phyloP scores from a whole-genome alignment of 2,797 vertebrate species.

The Etheostoma perlongum region DNA sequence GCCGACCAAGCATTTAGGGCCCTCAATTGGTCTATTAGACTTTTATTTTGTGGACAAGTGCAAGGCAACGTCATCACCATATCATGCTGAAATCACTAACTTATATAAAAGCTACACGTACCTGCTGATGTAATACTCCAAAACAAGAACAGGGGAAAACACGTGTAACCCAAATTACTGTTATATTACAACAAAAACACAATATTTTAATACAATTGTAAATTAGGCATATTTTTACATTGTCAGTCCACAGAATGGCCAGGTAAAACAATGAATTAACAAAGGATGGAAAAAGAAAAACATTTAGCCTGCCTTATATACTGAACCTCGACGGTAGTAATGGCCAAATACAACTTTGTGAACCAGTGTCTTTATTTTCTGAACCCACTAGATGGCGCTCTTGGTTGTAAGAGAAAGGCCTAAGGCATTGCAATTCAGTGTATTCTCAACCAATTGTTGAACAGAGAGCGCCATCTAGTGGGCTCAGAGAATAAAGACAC shows the following conservation, averaged over 20 bases:
- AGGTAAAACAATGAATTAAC: neutral
- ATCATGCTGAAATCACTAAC: neutral
- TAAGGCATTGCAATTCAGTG: too few species aligned
- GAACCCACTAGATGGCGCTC: too few species aligned
- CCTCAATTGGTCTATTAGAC: conserved; percentile 22
- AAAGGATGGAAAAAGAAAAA: neutral
- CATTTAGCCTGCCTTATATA: neutral
- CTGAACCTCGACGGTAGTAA: too few species aligned
- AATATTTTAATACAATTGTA: neutral
- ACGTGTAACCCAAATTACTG: too few species aligned
- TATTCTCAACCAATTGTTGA: too few species aligned
- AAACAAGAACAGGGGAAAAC: neutral
- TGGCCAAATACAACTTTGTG: too few species aligned
- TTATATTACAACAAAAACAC: neutral
- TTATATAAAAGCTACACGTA: neutral
- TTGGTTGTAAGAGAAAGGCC: too few species aligned
- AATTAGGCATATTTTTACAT: neutral
- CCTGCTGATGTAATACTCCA: neutral
- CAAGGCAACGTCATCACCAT: neutral
- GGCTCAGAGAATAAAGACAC: too few species aligned
- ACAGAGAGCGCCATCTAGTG: too few species aligned
- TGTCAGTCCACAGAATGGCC: neutral
- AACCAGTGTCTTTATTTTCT: too few species aligned
- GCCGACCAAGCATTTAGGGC: conserved; percentile 44
- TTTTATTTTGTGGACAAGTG: neutral